Conservation (phyloP, 1,140 invertebrate genomes). For the Euglossa dilemma region DNA sequence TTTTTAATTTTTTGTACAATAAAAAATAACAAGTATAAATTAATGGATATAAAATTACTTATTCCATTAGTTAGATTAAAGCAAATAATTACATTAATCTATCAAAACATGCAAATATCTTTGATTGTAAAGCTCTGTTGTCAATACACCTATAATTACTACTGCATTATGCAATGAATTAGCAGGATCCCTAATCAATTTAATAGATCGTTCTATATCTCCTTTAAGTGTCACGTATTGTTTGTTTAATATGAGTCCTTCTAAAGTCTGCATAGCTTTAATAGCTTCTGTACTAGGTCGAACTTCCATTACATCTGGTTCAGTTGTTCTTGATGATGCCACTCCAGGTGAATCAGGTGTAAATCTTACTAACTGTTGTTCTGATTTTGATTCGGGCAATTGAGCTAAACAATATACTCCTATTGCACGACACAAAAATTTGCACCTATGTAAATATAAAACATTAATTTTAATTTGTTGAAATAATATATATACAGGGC, state of each 20-base stretch:
- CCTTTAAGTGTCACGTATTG: slow-evolving; percentile 79
- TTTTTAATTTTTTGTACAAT: neutral
- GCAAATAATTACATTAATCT: slow-evolving; percentile 65
- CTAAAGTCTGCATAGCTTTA: slow-evolving; percentile 79
- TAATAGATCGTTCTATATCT: slow-evolving; percentile 79
- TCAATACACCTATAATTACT: slow-evolving; percentile 72
- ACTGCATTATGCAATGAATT: slow-evolving; percentile 82
- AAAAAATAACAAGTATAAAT: slow-evolving; percentile 16
- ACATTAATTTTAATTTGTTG: slow-evolving; percentile 7
- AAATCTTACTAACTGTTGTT: slow-evolving; percentile 68
- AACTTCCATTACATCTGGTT: slow-evolving; percentile 75
- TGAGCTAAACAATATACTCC: slow-evolving; percentile 81
- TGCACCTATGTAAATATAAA: slow-evolving; percentile 74
- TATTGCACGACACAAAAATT: slow-evolving; percentile 78
- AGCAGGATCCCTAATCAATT: slow-evolving; percentile 80
- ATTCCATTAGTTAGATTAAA: neutral
- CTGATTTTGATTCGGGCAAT: slow-evolving; percentile 80
- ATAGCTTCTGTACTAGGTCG: slow-evolving; percentile 80
- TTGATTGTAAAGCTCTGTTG: slow-evolving; percentile 78
- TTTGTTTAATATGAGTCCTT: slow-evolving; percentile 79
- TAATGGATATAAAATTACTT: slow-evolving; percentile 17
- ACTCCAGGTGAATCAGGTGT: slow-evolving; percentile 75
- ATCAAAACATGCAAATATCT: slow-evolving; percentile 80
- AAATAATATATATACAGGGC: neutral
- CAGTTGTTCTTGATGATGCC: slow-evolving; percentile 62